phyloP scores from a whole-genome alignment of 2,888 invertebrate species.

The Drosophila lutescens region DNA sequence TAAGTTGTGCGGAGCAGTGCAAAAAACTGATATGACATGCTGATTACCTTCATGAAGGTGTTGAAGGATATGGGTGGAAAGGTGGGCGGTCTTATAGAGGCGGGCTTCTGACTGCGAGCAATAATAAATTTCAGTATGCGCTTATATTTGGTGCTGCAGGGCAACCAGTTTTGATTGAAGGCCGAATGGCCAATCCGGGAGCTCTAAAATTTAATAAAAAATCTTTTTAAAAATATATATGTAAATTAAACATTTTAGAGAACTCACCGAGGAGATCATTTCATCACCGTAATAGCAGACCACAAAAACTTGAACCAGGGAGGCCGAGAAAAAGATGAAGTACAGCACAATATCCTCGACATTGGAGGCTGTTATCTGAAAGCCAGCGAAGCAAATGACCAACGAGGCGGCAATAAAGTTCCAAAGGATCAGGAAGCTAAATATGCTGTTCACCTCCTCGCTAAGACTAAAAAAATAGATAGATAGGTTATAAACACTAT shows the following conservation, averaged over 20 bases:
- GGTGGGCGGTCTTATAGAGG: conserved; percentile 77
- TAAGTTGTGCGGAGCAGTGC: conserved; percentile 75
- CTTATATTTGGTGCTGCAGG: conserved; percentile 64
- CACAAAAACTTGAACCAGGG: conserved; percentile 79
- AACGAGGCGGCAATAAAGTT: conserved; percentile 82
- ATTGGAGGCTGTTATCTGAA: conserved; percentile 78
- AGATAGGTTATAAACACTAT: background rate
- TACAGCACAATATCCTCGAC: conserved; percentile 75
- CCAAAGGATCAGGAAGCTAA: conserved; percentile 76
- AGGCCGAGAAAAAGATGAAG: conserved; percentile 76
- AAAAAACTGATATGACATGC: conserved; percentile 81
- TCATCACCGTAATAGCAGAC: conserved; percentile 81
- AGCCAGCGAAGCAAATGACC: conserved; percentile 82
- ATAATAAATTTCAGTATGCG: conserved; percentile 72
- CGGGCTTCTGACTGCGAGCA: conserved; percentile 74
- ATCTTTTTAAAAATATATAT: background rate
- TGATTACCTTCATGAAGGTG: conserved; percentile 81
- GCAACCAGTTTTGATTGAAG: conserved; percentile 78
- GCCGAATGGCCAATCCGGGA: conserved; percentile 71
- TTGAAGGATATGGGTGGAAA: conserved; percentile 80
- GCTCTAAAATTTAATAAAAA: conserved; percentile 59
- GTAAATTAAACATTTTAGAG: background rate
- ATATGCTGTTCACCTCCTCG: conserved; percentile 73
- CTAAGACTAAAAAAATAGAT: conserved; percentile 53
- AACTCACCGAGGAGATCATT: conserved; percentile 75